Base-by-base conservation (phyloP, 2,888 invertebrate species). In the Choreutis nemorana region DNA sequence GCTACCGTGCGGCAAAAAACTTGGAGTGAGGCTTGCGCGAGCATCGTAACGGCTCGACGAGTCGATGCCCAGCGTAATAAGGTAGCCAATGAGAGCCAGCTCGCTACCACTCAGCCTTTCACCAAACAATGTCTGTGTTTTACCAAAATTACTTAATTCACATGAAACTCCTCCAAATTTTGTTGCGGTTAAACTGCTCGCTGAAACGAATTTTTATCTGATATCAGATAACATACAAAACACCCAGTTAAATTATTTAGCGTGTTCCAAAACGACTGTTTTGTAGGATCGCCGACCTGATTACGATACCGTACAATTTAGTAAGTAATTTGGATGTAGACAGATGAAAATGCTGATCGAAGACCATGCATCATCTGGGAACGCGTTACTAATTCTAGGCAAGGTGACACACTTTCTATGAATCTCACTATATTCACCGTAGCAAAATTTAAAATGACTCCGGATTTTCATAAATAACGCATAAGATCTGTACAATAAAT, bases 401-500 rank as follows among this genome's bases (percentile, higher is more conserved):
- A 77, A 78, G 72, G 73, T 75, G 77, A 73, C 73, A 72, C 55
- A 72, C 61, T 66, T 71, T 59, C 56, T 44, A 45, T 39, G 48
- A 52, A 55, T 46, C 48, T 43, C 41, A 45, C 45, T 46, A 41
- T 40, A 48, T 56, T 48, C 45, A 59, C 59, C 60, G 59, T 58
- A 38, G 46, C 60, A 45, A 66, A 65, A 41, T 18, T 35, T 27
- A 22, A 40, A 40, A 60, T 60, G 51, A 57, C 58, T 62, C 52
- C 48, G 49, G 58, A 67, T 66, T 70, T 77, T 71, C 66, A 75
- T 70, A 72, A 71, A 73, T 71, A 71, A 70, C 63, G 59, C 50
- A 57, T 53, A 65, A 67, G 71, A 65, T 66, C 51, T 55, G 63
- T 63, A 75, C 68, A 73, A 72, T 71, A 67, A 75, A 72, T 71